Conservation (phyloP, 2,113 vertebrate genomes). For the Macroglossus sobrinus region DNA sequence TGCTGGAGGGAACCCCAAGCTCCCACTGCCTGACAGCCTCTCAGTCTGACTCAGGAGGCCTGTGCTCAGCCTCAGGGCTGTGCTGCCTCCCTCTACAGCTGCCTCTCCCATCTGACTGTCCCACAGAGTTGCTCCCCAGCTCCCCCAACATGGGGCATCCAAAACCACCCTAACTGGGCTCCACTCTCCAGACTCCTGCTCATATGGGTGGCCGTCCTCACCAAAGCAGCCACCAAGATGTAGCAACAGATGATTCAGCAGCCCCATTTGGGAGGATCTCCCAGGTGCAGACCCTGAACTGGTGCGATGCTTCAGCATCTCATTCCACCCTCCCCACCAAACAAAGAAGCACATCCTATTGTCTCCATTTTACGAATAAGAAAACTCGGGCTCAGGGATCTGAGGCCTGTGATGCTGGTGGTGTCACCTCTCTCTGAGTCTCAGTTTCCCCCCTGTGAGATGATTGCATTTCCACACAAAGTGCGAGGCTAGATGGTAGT, state of each 20-base stretch:
- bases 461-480: too few relatives aligned
- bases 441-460: not conserved
- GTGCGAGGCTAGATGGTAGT: not conserved
- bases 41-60: not conserved
- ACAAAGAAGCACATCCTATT: accelerated
- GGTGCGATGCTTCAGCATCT: accelerated
- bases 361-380: not conserved
- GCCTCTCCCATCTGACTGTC: not conserved
- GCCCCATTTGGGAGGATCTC: not conserved
- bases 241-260: not conserved
- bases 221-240: not conserved
- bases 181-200: not conserved
- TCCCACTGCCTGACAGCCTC: not conserved
- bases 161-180: not conserved
- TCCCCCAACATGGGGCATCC: not conserved
- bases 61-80: not conserved
- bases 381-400: not conserved
- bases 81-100: too few relatives aligned
- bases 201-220: not conserved
- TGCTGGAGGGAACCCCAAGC: accelerated
- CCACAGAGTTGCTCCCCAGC: not conserved
- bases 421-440: not conserved
- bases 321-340: not conserved
- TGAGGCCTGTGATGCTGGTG: not conserved
- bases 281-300: not conserved